phyloP scores from a whole-genome alignment of 2,113 vertebrate species.

The Patagioenas fasciata region DNA sequence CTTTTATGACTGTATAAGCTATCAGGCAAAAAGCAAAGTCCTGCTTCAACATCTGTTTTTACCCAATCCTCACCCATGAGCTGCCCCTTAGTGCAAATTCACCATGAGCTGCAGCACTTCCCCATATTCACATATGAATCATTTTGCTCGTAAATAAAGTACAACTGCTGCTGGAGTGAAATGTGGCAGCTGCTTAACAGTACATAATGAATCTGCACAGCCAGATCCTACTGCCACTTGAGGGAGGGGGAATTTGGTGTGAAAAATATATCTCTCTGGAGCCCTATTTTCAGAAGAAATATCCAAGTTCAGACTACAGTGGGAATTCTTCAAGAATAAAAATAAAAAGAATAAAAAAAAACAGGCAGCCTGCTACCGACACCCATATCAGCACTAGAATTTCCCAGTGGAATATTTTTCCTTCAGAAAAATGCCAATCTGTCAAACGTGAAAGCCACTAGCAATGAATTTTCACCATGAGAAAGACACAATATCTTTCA shows the following conservation, averaged over 20 bases:
- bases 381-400: not conserved
- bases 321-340: conserved; percentile 8
- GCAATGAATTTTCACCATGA: not conserved
- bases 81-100: not conserved
- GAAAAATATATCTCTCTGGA: conserved; percentile 29
- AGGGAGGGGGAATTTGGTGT: not conserved
- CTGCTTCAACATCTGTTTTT: conserved; percentile 8
- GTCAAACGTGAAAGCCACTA: conserved; percentile 33
- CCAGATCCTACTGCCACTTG: not conserved
- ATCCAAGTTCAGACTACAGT: not conserved
- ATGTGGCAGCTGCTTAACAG: conserved; percentile 41
- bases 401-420: conserved; percentile 20
- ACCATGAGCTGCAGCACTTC: not conserved
- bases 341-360: not conserved
- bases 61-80: not conserved
- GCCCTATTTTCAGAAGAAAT: conserved; percentile 24
- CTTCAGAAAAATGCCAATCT: conserved; percentile 27
- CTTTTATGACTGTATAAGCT: not conserved
- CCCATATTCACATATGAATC: conserved; percentile 2
- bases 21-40: not conserved
- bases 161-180: conserved; percentile 22
- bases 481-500: conserved; percentile 11
- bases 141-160: conserved; percentile 42
- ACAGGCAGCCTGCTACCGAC: not conserved
- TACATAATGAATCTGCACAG: not conserved